phyloP scores from a whole-genome alignment of 2,113 vertebrate genomes.

The Synodontis membranacea region DNA sequence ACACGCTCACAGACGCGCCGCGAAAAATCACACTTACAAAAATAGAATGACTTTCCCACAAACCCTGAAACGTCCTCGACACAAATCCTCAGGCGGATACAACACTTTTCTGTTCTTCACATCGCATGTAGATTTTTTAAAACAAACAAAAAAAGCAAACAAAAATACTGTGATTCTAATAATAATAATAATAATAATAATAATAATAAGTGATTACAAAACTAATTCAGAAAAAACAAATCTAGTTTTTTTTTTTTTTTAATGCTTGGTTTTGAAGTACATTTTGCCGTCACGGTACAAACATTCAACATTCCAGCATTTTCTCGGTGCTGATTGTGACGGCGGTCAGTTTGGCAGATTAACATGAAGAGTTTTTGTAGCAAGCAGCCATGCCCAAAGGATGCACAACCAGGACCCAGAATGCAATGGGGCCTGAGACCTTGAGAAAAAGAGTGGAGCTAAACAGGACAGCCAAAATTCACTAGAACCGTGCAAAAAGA shows the following conservation, averaged over 20 bases:
- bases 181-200: slow-evolving; percentile 24
- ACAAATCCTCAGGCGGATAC: neutral
- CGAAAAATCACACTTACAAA: slow-evolving; percentile 52
- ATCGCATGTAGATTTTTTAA: neutral
- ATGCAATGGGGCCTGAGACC: slow-evolving; percentile 50
- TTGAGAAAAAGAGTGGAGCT: slow-evolving; percentile 17
- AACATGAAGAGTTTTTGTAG: slow-evolving; percentile 23
- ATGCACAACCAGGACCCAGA: slow-evolving; percentile 50
- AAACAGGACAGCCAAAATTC: slow-evolving; percentile 47
- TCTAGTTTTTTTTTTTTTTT: neutral
- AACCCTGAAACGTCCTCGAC: slow-evolving; percentile 8
- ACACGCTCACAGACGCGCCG: slow-evolving; percentile 9
- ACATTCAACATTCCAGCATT: slow-evolving; percentile 51
- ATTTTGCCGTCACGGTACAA: slow-evolving; percentile 46
- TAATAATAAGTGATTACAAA: slow-evolving; percentile 6
- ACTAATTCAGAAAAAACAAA: slow-evolving; percentile 8
- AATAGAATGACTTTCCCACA: slow-evolving; percentile 48
- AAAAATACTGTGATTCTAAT: slow-evolving; percentile 12
- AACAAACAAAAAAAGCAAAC: slow-evolving; percentile 1
- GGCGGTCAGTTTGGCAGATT: slow-evolving; percentile 24
- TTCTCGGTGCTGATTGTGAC: slow-evolving; percentile 28
- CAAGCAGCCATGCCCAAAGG: slow-evolving; percentile 56
- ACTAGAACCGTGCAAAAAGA: slow-evolving; percentile 51
- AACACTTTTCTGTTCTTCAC: neutral
- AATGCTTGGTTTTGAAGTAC: slow-evolving; percentile 39